These are phyloP conservation scores for Ctenosaura bakeri DNA, from an alignment of 2,797 vertebrate species.

Conservation along the genomic window DNA sequence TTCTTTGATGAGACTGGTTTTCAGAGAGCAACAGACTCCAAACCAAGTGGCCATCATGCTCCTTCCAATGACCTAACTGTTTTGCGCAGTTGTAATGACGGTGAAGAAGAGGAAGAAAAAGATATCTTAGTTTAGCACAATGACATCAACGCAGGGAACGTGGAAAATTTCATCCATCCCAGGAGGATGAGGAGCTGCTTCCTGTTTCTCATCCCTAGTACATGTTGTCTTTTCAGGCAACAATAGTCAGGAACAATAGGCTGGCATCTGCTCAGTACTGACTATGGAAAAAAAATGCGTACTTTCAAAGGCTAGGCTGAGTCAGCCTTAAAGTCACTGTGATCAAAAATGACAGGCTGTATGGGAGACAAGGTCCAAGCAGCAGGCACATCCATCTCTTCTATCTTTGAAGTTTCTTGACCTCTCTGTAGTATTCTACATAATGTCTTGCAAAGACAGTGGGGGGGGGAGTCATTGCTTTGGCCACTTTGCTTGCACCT, in stretches of 20 bases:
- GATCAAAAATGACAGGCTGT: slow-evolving; percentile 67
- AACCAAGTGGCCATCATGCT: neutral
- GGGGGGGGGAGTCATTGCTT: slow-evolving; percentile 39
- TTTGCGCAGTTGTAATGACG: slow-evolving; percentile 55
- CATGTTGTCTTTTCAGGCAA: slow-evolving; percentile 84
- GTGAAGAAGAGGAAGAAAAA: slow-evolving; percentile 60
- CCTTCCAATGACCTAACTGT: slow-evolving; percentile 55
- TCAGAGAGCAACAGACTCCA: slow-evolving; percentile 15
- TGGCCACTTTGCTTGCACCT: slow-evolving; percentile 51
- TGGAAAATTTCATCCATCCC: slow-evolving; percentile 80
- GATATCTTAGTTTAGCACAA: slow-evolving; percentile 59
- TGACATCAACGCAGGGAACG: slow-evolving; percentile 79
- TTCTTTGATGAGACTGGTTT: slow-evolving; percentile 5
- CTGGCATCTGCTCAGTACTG: slow-evolving; percentile 75
- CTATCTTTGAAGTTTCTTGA: slow-evolving; percentile 70
- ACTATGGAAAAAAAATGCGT: slow-evolving; percentile 55
- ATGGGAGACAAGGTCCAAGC: slow-evolving; percentile 67
- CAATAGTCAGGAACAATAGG: slow-evolving; percentile 84
- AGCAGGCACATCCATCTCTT: slow-evolving; percentile 68
- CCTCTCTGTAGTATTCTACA: slow-evolving; percentile 55
- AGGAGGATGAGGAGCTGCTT: slow-evolving; percentile 79
- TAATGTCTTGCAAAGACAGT: slow-evolving; percentile 49
- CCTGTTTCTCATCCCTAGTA: slow-evolving; percentile 85
- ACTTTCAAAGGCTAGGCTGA: slow-evolving; percentile 72
- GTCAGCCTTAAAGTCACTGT: slow-evolving; percentile 71